phyloP scores from a whole-genome alignment of 92 coral and sea anemone genomes.

The Hydrozoanthus gracilis region DNA sequence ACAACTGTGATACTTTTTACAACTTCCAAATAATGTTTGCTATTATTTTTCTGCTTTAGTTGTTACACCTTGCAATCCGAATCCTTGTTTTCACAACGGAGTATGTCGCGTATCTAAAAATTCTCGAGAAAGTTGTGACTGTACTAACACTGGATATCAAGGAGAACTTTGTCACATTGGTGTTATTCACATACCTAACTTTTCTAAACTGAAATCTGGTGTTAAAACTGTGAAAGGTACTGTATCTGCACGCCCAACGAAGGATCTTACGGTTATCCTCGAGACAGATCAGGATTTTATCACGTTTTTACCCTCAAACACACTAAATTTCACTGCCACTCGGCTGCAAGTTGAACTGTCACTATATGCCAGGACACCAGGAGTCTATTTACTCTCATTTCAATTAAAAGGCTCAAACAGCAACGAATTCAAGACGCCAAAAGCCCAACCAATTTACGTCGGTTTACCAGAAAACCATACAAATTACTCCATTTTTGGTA shows the following conservation, averaged over 20 bases:
- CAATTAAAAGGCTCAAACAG: slow-evolving; percentile 12
- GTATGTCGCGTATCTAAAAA: slow-evolving; percentile 43
- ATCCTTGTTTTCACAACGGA: slow-evolving; percentile 65
- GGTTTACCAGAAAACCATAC: background rate
- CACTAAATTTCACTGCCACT: background rate
- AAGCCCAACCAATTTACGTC: slow-evolving; percentile 18
- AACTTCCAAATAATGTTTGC: background rate
- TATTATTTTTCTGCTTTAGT: slow-evolving; percentile 11
- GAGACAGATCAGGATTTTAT: slow-evolving; percentile 1
- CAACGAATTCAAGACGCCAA: slow-evolving; percentile 46
- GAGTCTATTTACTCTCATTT: slow-evolving; percentile 12
- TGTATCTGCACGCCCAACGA: slow-evolving; percentile 44
- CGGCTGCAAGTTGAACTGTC: background rate
- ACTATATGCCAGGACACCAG: slow-evolving; percentile 35
- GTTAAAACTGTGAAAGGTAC: slow-evolving; percentile 8
- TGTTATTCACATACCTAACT: slow-evolving; percentile 49
- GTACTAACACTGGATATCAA: slow-evolving; percentile 64
- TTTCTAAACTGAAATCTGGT: slow-evolving; percentile 46
- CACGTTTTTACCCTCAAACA: slow-evolving; percentile 29
- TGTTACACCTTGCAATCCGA: slow-evolving; percentile 55
- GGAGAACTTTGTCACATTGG: slow-evolving; percentile 66
- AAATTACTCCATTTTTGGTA: background rate
- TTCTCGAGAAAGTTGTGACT: slow-evolving; percentile 38
- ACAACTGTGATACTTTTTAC: background rate
- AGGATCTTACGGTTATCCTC: slow-evolving; percentile 12